phyloP scores from a whole-genome alignment of 1,140 invertebrate genomes.

The Tetramorium parvispinum region DNA sequence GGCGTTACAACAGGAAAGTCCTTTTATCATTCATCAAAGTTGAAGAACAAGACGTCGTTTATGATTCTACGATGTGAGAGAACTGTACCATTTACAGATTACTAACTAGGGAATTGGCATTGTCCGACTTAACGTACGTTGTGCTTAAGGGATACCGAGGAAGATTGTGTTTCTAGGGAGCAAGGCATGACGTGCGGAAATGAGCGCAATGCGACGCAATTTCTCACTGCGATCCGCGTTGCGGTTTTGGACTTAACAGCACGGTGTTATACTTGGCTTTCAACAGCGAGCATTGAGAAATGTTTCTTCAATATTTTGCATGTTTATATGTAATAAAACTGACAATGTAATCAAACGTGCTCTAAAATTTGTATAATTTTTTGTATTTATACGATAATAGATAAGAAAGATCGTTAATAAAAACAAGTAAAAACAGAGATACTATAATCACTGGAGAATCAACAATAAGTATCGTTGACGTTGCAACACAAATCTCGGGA shows the following conservation, averaged over 20 bases:
- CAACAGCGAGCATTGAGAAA: background rate
- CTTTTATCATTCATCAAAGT: conserved; percentile 26
- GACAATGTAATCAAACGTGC: background rate
- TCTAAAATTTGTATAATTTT: background rate
- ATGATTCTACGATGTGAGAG: conserved; percentile 10
- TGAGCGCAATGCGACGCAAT: conserved; percentile 27
- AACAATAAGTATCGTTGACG: background rate
- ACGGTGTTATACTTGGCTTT: background rate
- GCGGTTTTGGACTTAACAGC: background rate
- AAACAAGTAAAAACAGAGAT: background rate
- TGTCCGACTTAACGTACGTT: background rate
- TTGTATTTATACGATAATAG: background rate
- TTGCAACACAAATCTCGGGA: conserved; percentile 24
- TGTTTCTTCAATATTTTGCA: background rate
- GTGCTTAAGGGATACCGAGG: background rate
- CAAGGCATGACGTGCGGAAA: background rate
- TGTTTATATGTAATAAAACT: background rate
- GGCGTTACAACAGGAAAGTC: background rate
- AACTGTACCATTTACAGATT: conserved; percentile 30
- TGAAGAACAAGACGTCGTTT: background rate
- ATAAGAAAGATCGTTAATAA: background rate
- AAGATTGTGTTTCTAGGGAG: conserved; percentile 8
- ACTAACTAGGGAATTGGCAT: conserved; percentile 34
- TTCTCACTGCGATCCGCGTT: conserved; percentile 2
- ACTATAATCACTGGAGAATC: background rate